Evolutionary conservation across 2,888 invertebrate genomes (phyloP).

Genomic region (Tenthredo amoena): DNA sequence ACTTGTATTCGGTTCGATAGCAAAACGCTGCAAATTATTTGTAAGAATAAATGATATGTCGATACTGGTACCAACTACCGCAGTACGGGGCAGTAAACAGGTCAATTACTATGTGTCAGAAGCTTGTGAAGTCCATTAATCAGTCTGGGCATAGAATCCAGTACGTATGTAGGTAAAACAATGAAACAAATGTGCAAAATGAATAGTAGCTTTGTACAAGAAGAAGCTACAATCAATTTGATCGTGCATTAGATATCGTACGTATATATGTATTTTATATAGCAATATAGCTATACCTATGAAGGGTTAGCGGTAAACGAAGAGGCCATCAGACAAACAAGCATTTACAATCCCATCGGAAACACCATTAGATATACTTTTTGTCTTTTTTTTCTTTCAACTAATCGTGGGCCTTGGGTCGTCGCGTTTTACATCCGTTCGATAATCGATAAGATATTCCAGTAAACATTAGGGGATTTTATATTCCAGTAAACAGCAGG

Average conservation of each 20-base stretch:
- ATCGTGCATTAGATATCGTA: background rate
- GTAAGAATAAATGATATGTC: conserved; percentile 10
- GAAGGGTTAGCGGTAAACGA: background rate
- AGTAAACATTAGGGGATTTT: conserved; percentile 21
- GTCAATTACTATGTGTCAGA: conserved; percentile 18
- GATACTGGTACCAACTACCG: background rate
- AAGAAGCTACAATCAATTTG: background rate
- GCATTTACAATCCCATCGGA: background rate
- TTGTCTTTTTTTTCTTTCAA: background rate
- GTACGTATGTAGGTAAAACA: background rate
- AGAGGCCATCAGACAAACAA: background rate
- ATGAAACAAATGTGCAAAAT: background rate
- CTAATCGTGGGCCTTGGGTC: background rate
- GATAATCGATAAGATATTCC: conserved; percentile 30
- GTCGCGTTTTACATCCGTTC: conserved; percentile 2
- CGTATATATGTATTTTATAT: no score
- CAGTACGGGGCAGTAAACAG: background rate
- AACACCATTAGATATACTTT: background rate
- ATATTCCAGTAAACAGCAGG: conserved; percentile 14
- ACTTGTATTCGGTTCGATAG: background rate
- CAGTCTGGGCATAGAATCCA: background rate
- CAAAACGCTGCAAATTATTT: conserved; percentile 6
- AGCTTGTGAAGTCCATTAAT: conserved; percentile 7
- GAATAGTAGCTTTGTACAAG: background rate
- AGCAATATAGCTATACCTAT: no score